Percentiles rank a stretch among this genome's conserved stretches.
Conservation (phyloP, 2,113 vertebrate genomes). For the Chelonoidis abingdonii region DNA sequence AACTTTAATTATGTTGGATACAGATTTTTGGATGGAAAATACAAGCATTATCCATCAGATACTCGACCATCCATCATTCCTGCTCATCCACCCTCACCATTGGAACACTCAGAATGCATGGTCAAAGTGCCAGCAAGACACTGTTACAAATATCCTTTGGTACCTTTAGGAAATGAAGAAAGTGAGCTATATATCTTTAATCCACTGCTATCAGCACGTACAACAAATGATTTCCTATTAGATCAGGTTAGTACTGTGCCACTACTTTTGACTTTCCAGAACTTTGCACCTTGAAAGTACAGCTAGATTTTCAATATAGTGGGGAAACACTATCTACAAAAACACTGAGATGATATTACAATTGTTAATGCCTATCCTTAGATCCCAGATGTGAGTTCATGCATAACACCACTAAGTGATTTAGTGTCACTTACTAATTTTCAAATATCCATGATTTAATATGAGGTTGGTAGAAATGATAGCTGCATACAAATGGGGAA, state of each 20-base stretch:
- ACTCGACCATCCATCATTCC: slow-evolving; percentile 35
- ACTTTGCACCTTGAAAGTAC: neutral
- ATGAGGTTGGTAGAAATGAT: neutral
- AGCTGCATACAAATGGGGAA: neutral
- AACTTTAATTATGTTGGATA: slow-evolving; percentile 64
- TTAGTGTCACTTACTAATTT: neutral
- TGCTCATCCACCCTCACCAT: neutral
- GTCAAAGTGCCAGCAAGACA: slow-evolving; percentile 38
- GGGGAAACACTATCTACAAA: neutral
- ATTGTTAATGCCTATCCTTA: neutral
- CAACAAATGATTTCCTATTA: slow-evolving; percentile 28
- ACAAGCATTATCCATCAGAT: slow-evolving; percentile 14
- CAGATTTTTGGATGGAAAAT: slow-evolving; percentile 52
- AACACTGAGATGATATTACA: neutral
- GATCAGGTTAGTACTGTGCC: neutral
- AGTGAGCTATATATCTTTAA: slow-evolving; percentile 41
- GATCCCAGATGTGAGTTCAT: neutral
- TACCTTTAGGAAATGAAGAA: slow-evolving; percentile 42
- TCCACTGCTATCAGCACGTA: neutral
- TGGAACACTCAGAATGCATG: slow-evolving; percentile 45
- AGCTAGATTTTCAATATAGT: neutral
- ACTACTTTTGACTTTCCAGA: neutral
- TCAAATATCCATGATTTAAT: neutral
- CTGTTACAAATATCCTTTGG: slow-evolving; percentile 6
- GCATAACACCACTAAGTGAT: neutral